These are phyloP conservation scores for Lepus americanus DNA, from an alignment of 2,113 vertebrate species.

Conservation along the genomic window DNA sequence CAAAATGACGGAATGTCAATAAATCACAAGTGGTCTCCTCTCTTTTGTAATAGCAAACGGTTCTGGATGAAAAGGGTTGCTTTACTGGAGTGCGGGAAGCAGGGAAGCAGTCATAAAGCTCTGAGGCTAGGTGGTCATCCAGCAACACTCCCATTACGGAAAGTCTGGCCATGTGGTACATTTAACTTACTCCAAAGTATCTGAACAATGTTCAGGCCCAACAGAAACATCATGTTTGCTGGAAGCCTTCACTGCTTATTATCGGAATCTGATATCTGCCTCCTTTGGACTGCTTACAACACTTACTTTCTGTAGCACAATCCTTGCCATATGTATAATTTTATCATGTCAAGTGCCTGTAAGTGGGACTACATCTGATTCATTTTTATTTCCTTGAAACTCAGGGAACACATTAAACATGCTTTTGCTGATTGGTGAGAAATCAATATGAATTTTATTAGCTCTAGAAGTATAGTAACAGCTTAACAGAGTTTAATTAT, in stretches of 20 bases:
- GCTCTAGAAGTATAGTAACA: neutral
- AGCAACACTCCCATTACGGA: neutral
- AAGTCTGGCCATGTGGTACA: neutral
- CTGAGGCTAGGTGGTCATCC: neutral
- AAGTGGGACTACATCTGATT: neutral
- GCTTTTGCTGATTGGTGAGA: constrained; percentile 16
- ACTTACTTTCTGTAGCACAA: neutral
- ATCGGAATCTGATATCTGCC: constrained; percentile 2
- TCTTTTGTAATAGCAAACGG: constrained; percentile 51
- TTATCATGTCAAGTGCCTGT: neutral
- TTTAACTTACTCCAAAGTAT: neutral
- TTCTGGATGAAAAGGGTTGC: neutral
- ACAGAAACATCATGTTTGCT: neutral
- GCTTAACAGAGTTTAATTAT: constrained; percentile 17
- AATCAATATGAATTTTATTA: constrained; percentile 40
- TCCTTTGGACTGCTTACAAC: neutral
- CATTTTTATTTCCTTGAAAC: constrained; percentile 39
- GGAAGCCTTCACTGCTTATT: neutral
- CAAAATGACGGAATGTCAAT: constrained; percentile 2
- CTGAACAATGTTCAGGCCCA: neutral
- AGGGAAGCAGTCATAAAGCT: neutral
- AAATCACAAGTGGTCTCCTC: neutral
- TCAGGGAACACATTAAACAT: neutral
- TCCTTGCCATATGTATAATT: neutral
- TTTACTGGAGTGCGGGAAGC: neutral